phyloP scores from a whole-genome alignment of 2,888 invertebrate species.

The Epicampocera succincta region DNA sequence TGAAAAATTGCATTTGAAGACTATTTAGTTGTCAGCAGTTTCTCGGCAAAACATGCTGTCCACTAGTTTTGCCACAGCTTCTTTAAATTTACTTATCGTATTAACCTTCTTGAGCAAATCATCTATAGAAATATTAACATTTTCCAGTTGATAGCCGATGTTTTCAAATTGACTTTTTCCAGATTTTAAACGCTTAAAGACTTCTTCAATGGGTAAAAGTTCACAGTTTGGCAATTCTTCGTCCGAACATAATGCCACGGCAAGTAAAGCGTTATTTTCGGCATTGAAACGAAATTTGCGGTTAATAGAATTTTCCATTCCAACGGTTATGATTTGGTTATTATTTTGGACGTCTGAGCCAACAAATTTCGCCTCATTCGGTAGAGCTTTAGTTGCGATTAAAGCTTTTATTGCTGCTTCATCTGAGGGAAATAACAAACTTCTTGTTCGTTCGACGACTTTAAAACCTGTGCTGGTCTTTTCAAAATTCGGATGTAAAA shows the following conservation, averaged over 20 bases:
- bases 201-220: constrained; percentile 7
- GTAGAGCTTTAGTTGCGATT: neutral
- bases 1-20: neutral
- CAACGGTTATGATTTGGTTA: constrained; percentile 37
- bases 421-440: neutral
- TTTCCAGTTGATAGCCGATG: constrained; percentile 14
- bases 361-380: neutral
- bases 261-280: constrained; percentile 53
- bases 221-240: constrained; percentile 39
- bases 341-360: constrained; percentile 12
- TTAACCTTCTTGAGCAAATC: constrained; percentile 35
- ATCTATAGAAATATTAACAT: constrained; percentile 24
- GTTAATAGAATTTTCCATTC: neutral
- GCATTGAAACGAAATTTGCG: constrained; percentile 23
- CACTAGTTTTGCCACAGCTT: constrained; percentile 16
- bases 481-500: constrained; percentile 43
- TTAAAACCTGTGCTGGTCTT: constrained; percentile 39
- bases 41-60: neutral
- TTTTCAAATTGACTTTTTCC: constrained; percentile 30
- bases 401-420: constrained; percentile 14
- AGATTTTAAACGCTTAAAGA: constrained; percentile 27
- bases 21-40: neutral
- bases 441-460: neutral
- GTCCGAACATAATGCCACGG: constrained; percentile 28
- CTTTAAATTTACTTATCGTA: constrained; percentile 2